phyloP scores from a whole-genome alignment of 2,888 invertebrate species.

The Chrysodeixis includens region DNA sequence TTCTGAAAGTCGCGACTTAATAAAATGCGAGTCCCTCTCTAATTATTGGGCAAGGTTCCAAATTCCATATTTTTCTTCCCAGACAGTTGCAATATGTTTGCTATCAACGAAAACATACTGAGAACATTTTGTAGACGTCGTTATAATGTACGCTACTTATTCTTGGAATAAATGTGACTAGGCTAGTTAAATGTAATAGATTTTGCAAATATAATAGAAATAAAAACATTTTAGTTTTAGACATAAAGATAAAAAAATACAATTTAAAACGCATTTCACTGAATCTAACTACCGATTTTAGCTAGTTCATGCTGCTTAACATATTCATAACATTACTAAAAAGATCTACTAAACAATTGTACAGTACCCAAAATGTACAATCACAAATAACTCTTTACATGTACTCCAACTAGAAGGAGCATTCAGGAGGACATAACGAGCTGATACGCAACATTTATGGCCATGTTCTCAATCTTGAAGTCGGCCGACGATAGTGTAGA shows the following conservation, averaged over 20 bases:
- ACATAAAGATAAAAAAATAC: too few species aligned
- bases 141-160: background rate
- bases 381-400: background rate
- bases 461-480: conserved; percentile 15
- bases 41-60: background rate
- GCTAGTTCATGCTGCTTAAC: background rate
- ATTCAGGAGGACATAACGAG: background rate
- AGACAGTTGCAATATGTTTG: background rate
- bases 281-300: background rate
- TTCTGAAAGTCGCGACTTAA: background rate
- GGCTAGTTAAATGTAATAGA: too few species aligned
- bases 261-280: too few species aligned
- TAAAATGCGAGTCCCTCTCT: background rate
- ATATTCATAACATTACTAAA: background rate
- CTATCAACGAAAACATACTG: background rate
- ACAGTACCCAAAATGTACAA: background rate
- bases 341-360: background rate
- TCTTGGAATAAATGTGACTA: too few species aligned
- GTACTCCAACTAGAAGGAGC: background rate
- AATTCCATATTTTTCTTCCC: conserved; percentile 2
- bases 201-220: too few species aligned
- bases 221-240: too few species aligned
- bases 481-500: conserved; percentile 26
- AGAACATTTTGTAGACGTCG: background rate
- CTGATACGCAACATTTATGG: conserved; percentile 9